A percentile compares a stretch with the other conserved stretches of the same genome.
phyloP scores from a whole-genome alignment of 1,140 invertebrate genomes.

The Lepidurus packardi region DNA sequence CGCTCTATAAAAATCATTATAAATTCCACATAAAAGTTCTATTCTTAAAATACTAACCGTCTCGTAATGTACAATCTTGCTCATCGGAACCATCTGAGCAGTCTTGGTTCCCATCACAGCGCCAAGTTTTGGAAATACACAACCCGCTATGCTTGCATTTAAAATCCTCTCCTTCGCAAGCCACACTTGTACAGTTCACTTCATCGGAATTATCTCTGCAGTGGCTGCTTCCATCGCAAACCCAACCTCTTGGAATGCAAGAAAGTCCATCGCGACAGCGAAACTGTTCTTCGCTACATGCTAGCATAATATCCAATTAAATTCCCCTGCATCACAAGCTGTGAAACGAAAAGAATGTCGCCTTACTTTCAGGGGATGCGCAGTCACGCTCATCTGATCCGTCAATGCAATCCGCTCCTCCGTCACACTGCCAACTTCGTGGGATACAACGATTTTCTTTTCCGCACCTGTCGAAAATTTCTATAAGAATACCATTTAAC shows the following conservation, averaged over 20 bases:
- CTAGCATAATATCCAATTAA: conserved; percentile 28
- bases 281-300: conserved; percentile 40
- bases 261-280: conserved; percentile 42
- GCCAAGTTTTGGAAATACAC: conserved; percentile 50
- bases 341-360: conserved; percentile 57
- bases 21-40: neutral
- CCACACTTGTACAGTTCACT: conserved; percentile 40
- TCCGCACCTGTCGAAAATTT: conserved; percentile 48
- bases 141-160: conserved; percentile 39
- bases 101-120: conserved; percentile 54
- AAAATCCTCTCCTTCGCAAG: conserved; percentile 33
- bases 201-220: conserved; percentile 47
- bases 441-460: conserved; percentile 46
- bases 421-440: conserved; percentile 45
- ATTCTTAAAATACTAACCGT: conserved; percentile 42
- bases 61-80: conserved; percentile 39
- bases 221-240: conserved; percentile 45
- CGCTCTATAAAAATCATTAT: neutral
- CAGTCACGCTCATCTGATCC: conserved; percentile 48
- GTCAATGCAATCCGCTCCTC: conserved; percentile 45
- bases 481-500: conserved; percentile 22
- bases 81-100: conserved; percentile 55
- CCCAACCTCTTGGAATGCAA: conserved; percentile 41
- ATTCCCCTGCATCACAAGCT: conserved; percentile 41
- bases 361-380: conserved; percentile 37